Conservation (phyloP, 2,113 vertebrate genomes). For the Sula dactylatra region DNA sequence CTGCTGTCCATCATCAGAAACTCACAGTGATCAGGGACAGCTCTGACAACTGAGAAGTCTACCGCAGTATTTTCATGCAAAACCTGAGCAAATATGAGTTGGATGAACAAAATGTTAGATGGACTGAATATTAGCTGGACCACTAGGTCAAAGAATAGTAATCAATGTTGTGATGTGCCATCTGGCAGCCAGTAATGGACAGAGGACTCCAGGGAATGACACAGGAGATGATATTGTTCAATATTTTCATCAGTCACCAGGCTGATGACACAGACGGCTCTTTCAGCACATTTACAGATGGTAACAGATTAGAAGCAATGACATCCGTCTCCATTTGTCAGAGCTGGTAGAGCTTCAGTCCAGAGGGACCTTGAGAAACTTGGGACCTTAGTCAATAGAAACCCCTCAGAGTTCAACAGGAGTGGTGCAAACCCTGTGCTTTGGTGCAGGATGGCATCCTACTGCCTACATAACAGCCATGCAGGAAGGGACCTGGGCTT, state of each 20-base stretch:
- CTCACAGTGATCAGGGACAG: neutral
- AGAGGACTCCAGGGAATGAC: neutral
- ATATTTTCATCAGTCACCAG: neutral
- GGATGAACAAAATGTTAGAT: neutral
- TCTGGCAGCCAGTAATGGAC: conserved; percentile 30
- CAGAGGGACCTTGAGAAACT: neutral
- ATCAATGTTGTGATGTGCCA: neutral
- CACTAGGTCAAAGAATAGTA: conserved; percentile 17
- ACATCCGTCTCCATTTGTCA: neutral
- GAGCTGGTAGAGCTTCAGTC: neutral
- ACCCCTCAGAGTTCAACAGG: neutral
- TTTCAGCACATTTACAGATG: neutral
- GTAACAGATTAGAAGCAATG: neutral
- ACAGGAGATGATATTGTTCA: neutral
- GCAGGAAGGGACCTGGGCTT: neutral
- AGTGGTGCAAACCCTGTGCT: neutral
- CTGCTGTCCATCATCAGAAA: neutral
- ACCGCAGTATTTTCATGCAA: neutral
- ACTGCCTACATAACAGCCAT: neutral
- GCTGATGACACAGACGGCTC: neutral
- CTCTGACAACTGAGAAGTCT: neutral
- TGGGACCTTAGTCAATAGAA: neutral
- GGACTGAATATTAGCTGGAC: neutral
- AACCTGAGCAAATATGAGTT: neutral
- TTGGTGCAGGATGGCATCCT: neutral